A percentile compares a stretch with the other conserved stretches of the same genome.
These are phyloP conservation scores for Dolichoris vasculosae DNA, from an alignment of 1,140 invertebrate species.

Conservation along the genomic window DNA sequence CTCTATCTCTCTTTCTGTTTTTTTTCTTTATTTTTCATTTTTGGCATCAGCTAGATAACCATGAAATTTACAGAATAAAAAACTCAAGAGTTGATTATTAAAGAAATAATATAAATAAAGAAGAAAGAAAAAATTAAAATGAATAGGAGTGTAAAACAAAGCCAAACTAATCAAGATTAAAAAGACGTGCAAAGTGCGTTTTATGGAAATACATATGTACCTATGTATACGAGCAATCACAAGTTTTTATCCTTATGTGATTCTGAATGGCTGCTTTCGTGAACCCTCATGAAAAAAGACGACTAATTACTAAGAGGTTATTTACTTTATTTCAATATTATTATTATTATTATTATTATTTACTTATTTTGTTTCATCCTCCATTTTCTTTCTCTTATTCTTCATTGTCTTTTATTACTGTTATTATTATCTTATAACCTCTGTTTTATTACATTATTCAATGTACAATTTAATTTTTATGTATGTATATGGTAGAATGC, in stretches of 20 bases:
- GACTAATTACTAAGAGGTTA: slow-evolving; percentile 2
- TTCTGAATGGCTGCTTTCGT: slow-evolving; percentile 42
- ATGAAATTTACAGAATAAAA: slow-evolving; percentile 46
- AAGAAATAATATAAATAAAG: slow-evolving; percentile 12
- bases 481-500: neutral
- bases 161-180: slow-evolving; percentile 54
- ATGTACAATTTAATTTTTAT: neutral
- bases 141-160: neutral
- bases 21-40: neutral
- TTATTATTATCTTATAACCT: neutral
- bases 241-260: slow-evolving; percentile 38
- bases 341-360: neutral
- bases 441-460: neutral
- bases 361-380: neutral
- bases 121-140: slow-evolving; percentile 17
- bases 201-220: slow-evolving; percentile 16
- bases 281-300: slow-evolving; percentile 27
- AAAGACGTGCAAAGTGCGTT: slow-evolving; percentile 47
- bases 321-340: neutral
- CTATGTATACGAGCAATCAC: neutral
- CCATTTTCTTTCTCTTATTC: neutral
- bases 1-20: neutral
- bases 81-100: slow-evolving; percentile 9
- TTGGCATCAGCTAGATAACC: slow-evolving; percentile 26
- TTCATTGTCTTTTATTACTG: neutral